Conservation (phyloP, 2,888 invertebrate genomes). For the Stenoptilia bipunctidactyla region DNA sequence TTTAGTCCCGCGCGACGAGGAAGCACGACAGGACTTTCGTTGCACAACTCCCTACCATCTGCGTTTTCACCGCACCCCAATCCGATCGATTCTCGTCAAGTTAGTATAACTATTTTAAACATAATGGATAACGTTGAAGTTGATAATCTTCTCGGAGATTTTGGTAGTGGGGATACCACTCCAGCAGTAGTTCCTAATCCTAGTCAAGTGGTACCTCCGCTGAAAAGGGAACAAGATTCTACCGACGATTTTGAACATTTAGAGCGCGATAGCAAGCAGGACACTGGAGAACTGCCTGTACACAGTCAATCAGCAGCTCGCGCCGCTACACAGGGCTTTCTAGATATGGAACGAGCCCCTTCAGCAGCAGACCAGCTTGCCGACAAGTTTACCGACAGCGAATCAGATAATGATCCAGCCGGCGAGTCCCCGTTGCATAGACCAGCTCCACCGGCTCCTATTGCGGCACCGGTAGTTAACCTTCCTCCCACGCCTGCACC, state of each 20-base stretch:
- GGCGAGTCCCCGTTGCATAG: conserved; percentile 59
- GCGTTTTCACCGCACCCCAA: conserved; percentile 31
- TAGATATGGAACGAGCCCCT: conserved; percentile 57
- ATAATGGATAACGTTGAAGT: conserved; percentile 35
- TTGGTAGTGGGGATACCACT: conserved; percentile 41
- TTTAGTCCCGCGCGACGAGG: conserved; percentile 52
- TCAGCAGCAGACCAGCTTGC: conserved; percentile 51
- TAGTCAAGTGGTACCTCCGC: conserved; percentile 18
- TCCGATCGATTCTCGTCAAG: conserved; percentile 28
- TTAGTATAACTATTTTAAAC: conserved; percentile 1
- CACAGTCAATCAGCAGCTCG: conserved; percentile 21
- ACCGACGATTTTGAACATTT: conserved; percentile 82
- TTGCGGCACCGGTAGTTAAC: conserved; percentile 18
- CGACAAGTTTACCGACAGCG: conserved; percentile 72
- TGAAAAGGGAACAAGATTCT: conserved; percentile 77
- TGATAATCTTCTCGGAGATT: conserved; percentile 42
- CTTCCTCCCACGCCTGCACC: conserved; percentile 20
- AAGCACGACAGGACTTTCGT: conserved; percentile 49
- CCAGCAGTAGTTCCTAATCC: conserved; percentile 16
- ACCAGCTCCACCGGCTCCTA: conserved; percentile 23
- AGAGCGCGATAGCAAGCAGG: conserved; percentile 69
- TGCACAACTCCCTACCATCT: conserved; percentile 22
- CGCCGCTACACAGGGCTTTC: conserved; percentile 48
- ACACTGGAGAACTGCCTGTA: conserved; percentile 37
- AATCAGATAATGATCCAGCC: conserved; percentile 63